Base-by-base conservation (phyloP, 1,140 invertebrate species). In the Zaprionus tsacasi region DNA sequence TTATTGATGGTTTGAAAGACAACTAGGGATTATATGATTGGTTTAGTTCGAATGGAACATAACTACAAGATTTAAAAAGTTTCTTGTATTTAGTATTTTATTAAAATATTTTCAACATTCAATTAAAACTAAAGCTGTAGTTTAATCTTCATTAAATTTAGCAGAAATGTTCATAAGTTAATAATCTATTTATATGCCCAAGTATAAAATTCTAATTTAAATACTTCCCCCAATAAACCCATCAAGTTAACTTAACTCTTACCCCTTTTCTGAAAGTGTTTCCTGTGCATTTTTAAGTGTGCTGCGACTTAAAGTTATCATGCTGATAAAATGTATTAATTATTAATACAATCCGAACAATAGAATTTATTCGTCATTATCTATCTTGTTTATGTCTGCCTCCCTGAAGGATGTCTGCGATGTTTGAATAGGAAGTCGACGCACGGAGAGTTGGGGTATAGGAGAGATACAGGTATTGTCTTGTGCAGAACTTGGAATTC, bases 321-420 rank as follows among this genome's bases (percentile, higher is more conserved):
- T 33, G 7, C 21, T 57, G 56, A 33, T 48, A 70, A 75, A 17
- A 66, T 66, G 50, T 56, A 56, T 67, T 72, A 64, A 76, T 69
- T 58, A 79, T 70, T 73, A 66, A 15, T 30, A 30, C 73, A 54
- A 79, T 60, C 58, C 17, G 33, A 65, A 55, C 61, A 57, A 43
- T 56, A 38, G 55, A 3, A 35, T 45, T 66, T 57, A 48, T 66
- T 66, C 17, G 15, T 45, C 38, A 60, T 69, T 52, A 45, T 45
- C 55, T 17, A 15, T 43, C n/a, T 6, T 10, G 40, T 21, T 38
- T 45, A 15, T 54, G 7, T 27, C 12, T 38, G 7, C 13, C 4
- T 21, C 0, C 13, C 7, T 6, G 33, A 35, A 35, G 2, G 30
- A 35, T 56, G 13, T 40, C 21, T 38, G 43, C 13, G 4, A 4